Evolutionary conservation across 1,140 invertebrate species (phyloP), one percentile per base, ranked within the genome.

Genomic region (Parapsyche elsis): DNA sequence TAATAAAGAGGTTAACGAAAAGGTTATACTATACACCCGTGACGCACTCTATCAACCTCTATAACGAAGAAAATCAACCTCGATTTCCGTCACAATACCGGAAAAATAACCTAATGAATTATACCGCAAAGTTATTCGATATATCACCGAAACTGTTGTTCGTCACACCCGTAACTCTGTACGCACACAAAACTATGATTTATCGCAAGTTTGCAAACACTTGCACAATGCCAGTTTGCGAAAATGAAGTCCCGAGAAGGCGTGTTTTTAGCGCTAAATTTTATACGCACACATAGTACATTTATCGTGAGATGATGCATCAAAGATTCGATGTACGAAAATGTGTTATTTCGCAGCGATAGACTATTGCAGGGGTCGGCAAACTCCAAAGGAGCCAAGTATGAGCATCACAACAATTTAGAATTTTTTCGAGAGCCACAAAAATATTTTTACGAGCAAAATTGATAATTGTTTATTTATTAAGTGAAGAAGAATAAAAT

Each of bases 21-120:
- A 61, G 57, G 57, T 19, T 61, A 61, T 2, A 57, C 19, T 57
- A 57, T n/a, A n/a, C n/a, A 7, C 30, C 30, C 30, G 30, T 38
- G 30, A 38, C 30, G 30, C 30, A 38, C 30, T 38, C 1, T 38
- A 38, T 38, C 30, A 38, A 38, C 7, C 2, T n/a, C n/a, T 38
- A 4, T 38, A 4, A 38, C 30, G 30, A 38, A 38, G 30, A 38
- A 38, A 38, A 38, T 38, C 59, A 38, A 38, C 26, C 21, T 19
- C 71, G 44, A 16, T 71, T 67, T 46, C 61, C 77, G 53, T 71
- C 64, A 71, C 49, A 59, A 7, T 38, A 12, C 24, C 77, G 77
- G 77, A 78, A 78, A 78, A 38, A 38, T 38, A 38, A n/a, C n/a
- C 30, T 1, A 49, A 21, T 61, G 26, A 44, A 14, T 76, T 21